A percentile compares a stretch with the other conserved stretches of the same genome.
Conservation (phyloP, 2,888 invertebrate genomes). For the Penaeus monodon region DNA sequence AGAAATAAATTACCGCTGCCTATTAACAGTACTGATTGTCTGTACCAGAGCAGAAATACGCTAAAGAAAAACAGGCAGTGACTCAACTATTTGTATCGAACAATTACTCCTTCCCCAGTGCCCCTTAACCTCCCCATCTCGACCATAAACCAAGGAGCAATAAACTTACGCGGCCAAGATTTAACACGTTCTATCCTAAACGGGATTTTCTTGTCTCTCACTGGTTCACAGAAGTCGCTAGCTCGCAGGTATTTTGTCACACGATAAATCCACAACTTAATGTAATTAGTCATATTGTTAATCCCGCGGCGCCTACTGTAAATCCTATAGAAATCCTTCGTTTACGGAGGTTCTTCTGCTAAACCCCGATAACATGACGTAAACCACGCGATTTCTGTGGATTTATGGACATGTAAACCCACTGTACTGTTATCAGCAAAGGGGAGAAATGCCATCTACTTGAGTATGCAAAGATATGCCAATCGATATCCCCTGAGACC, state of each 20-base stretch:
- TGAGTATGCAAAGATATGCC: no score
- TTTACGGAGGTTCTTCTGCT: conserved; percentile 1
- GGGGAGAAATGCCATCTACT: no score
- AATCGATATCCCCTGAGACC: no score
- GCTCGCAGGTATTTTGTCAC: conserved; percentile 10
- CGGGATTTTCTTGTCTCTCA: neutral
- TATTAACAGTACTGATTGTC: no score
- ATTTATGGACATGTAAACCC: no score
- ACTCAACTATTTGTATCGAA: no score
- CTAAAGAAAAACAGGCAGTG: no score
- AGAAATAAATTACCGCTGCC: no score
- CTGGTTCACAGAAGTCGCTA: neutral
- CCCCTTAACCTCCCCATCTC: neutral
- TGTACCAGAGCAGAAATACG: no score
- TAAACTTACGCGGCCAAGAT: neutral
- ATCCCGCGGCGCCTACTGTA: conserved; percentile 18
- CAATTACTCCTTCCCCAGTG: neutral
- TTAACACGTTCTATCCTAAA: conserved; percentile 6
- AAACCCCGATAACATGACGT: neutral
- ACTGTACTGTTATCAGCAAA: no score
- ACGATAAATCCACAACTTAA: conserved; percentile 21
- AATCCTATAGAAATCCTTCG: conserved; percentile 27
- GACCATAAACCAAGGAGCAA: no score
- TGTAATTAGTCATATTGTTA: conserved; percentile 45
- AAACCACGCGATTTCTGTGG: no score